Evolutionary conservation across 2,888 invertebrate genomes (phyloP).

Genomic region (Charanyca ferruginea): DNA sequence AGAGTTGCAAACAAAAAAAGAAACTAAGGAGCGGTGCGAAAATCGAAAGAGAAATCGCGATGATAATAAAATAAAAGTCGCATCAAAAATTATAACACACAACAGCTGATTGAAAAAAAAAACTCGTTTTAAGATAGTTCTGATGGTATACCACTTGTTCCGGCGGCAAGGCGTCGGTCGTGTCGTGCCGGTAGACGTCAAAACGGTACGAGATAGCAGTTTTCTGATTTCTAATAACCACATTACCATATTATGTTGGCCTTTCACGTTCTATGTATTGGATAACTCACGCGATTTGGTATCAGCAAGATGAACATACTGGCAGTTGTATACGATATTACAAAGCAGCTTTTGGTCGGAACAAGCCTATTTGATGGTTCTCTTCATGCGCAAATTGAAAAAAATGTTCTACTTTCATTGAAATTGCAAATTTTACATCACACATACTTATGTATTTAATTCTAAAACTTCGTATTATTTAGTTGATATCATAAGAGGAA

Average conservation of each 20-base stretch:
- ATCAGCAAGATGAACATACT: conserved; percentile 38
- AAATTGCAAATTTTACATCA: conserved; percentile 16
- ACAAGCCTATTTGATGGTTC: neutral
- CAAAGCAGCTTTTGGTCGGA: conserved; percentile 16
- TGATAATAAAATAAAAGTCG: conserved; percentile 28
- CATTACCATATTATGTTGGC: conserved; percentile 85
- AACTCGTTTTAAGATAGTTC: conserved; percentile 56
- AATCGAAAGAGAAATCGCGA: conserved; percentile 60
- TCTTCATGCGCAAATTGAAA: neutral
- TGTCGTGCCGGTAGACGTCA: conserved; percentile 65
- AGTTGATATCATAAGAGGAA: conserved; percentile 11
- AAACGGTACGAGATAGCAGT: conserved; percentile 72
- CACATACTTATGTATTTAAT: neutral
- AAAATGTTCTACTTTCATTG: neutral
- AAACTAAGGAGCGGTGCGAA: conserved; percentile 44
- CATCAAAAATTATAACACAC: conserved; percentile 59
- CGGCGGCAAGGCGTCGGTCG: conserved; percentile 49
- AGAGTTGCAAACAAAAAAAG: conserved; percentile 30
- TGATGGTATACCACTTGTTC: conserved; percentile 68
- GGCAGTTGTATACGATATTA: conserved; percentile 8
- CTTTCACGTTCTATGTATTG: conserved; percentile 83
- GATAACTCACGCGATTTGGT: conserved; percentile 78
- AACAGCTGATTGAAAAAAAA: conserved; percentile 63
- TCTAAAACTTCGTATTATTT: neutral
- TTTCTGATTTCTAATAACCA: conserved; percentile 86